Conservation (phyloP, 2,797 vertebrate species). For the Halcyon smyrnensis region DNA sequence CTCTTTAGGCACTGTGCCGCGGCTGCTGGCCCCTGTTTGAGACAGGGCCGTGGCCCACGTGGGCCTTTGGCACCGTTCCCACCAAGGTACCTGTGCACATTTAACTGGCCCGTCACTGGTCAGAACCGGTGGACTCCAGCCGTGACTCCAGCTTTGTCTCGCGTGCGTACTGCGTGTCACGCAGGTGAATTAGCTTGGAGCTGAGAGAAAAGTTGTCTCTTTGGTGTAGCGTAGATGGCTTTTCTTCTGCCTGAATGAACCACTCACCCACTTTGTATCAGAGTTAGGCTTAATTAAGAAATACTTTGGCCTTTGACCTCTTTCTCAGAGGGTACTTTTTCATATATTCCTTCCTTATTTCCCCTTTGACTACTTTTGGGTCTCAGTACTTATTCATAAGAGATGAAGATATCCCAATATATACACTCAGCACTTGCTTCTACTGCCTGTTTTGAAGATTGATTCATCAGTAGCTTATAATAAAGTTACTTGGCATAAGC, state of each 20-base stretch:
- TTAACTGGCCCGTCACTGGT: background rate
- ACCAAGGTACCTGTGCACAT: background rate
- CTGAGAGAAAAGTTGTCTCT: background rate
- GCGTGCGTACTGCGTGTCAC: background rate
- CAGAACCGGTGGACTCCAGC: background rate
- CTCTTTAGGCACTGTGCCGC: background rate
- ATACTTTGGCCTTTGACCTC: background rate
- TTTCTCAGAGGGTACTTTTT: background rate
- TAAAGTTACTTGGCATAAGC: slow-evolving; percentile 5
- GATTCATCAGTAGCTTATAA: slow-evolving; percentile 1
- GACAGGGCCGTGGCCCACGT: background rate
- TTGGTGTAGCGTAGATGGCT: background rate
- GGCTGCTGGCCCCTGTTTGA: background rate
- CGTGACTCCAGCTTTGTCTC: accelerated
- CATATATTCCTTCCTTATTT: background rate
- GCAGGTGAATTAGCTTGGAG: background rate
- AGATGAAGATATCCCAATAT: background rate
- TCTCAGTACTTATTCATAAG: background rate
- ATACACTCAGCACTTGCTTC: background rate
- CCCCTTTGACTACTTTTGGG: background rate
- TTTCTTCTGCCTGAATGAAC: background rate
- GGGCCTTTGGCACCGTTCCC: background rate
- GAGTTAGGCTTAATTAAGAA: background rate
- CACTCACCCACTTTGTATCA: background rate
- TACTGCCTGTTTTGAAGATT: background rate